A percentile compares a stretch with the other conserved stretches of the same genome.
phyloP scores from a whole-genome alignment of 2,113 vertebrate genomes.

The Promerops cafer region DNA sequence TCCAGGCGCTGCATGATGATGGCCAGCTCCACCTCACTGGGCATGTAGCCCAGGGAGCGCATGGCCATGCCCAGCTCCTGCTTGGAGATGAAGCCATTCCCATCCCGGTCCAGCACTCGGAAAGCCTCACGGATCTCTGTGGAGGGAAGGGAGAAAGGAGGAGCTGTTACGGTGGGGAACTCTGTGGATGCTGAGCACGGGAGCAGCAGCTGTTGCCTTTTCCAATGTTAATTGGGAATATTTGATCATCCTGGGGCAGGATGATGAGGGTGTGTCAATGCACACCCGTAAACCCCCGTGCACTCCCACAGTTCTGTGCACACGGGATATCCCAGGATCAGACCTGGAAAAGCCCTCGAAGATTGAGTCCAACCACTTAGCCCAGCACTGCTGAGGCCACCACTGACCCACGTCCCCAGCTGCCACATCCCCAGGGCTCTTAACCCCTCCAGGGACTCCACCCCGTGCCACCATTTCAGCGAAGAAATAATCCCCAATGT shows the following conservation, averaged over 20 bases:
- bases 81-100: conserved; percentile 98
- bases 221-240: fast-evolving
- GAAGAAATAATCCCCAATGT: not conserved
- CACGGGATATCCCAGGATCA: fast-evolving
- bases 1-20: conserved; percentile 99
- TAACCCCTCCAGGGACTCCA: not conserved
- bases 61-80: conserved; percentile 99
- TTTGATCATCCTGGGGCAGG: not conserved
- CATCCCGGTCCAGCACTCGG: conserved; percentile 93
- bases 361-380: not conserved
- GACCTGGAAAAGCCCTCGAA: not conserved
- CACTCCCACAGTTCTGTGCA: not conserved
- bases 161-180: not conserved
- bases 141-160: conserved; percentile 46
- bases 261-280: fast-evolving
- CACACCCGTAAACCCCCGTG: fast-evolving
- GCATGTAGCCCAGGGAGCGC: conserved; percentile 98
- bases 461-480: not conserved
- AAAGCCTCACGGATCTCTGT: conserved; percentile 98
- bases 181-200: fast-evolving
- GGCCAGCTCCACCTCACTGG: conserved; percentile 96
- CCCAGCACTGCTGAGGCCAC: not conserved
- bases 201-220: not conserved
- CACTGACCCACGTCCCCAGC: not conserved
- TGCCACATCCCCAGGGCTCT: not conserved